Evolutionary conservation across 2,797 vertebrate species (phyloP).

Genomic region (Lophotriccus pileatus): DNA sequence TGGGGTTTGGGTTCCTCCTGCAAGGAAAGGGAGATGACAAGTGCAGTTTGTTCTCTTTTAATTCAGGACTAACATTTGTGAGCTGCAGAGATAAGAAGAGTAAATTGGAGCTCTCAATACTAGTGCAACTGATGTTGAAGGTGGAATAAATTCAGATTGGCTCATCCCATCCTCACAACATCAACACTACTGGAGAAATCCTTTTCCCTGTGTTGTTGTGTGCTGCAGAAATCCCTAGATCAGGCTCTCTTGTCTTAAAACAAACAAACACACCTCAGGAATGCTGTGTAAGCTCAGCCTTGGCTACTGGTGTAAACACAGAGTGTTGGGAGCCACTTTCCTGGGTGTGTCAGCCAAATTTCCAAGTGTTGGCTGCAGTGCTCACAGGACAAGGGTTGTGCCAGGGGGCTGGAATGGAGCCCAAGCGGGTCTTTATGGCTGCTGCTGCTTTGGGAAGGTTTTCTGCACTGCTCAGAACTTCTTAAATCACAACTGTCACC

Average conservation of each 20-base stretch:
- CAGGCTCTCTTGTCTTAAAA: not conserved
- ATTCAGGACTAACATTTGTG: not conserved
- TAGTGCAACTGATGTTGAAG: not conserved
- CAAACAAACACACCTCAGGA: not conserved
- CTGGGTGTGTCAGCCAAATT: not conserved
- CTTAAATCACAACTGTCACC: not conserved
- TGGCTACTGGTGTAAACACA: not conserved
- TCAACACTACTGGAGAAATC: not conserved
- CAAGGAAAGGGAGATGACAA: not conserved
- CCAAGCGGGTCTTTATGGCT: not conserved
- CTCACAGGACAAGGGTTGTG: not conserved
- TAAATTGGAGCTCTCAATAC: not conserved
- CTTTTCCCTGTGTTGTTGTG: not conserved
- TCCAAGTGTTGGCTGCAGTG: not conserved
- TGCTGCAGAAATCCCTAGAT: not conserved
- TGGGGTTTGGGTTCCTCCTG: not conserved
- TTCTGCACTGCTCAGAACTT: not conserved
- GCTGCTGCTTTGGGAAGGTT: not conserved
- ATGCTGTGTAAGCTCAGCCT: not conserved
- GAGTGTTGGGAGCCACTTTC: not conserved
- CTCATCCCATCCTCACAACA: not conserved
- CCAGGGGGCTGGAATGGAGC: slow-evolving; percentile 7
- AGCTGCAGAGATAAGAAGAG: not conserved
- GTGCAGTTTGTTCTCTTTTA: not conserved
- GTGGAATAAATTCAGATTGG: not conserved